Conservation (phyloP, 2,888 invertebrate genomes). For the Chrysotoxum bicinctum region DNA sequence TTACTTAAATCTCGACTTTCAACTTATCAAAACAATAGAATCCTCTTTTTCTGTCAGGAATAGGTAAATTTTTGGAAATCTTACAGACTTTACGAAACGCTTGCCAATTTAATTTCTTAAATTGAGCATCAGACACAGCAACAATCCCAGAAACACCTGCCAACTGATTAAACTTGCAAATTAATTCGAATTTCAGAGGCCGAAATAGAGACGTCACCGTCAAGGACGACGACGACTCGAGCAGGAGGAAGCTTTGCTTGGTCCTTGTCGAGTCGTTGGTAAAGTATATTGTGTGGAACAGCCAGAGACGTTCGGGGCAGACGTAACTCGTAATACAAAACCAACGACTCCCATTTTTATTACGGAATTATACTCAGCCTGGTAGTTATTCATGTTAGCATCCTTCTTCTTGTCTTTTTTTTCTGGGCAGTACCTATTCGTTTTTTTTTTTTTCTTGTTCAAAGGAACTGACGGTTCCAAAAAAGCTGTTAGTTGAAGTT, state of each 20-base stretch:
- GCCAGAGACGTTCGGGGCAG: not conserved
- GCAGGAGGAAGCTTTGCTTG: not conserved
- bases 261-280: not conserved
- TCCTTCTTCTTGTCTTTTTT: conserved; percentile 55
- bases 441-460: conserved; percentile 17
- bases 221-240: not conserved
- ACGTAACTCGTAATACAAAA: conserved; percentile 47
- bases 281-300: not conserved
- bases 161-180: conserved; percentile 80
- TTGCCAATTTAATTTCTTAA: conserved; percentile 69
- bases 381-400: conserved; percentile 72
- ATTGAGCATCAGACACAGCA: conserved; percentile 68
- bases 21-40: conserved; percentile 64
- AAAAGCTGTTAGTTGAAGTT: conserved; percentile 71
- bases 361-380: conserved; percentile 64
- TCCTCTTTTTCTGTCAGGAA: conserved; percentile 43
- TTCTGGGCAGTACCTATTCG: not conserved
- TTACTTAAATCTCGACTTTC: conserved; percentile 55
- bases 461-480: conserved; percentile 60
- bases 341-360: conserved; percentile 67
- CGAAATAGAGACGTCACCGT: conserved; percentile 61
- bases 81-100: conserved; percentile 54
- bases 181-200: conserved; percentile 80
- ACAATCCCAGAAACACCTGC: conserved; percentile 71
- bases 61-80: conserved; percentile 49